phyloP scores from a whole-genome alignment of 2,797 vertebrate species.

The Onychomys torridus region DNA sequence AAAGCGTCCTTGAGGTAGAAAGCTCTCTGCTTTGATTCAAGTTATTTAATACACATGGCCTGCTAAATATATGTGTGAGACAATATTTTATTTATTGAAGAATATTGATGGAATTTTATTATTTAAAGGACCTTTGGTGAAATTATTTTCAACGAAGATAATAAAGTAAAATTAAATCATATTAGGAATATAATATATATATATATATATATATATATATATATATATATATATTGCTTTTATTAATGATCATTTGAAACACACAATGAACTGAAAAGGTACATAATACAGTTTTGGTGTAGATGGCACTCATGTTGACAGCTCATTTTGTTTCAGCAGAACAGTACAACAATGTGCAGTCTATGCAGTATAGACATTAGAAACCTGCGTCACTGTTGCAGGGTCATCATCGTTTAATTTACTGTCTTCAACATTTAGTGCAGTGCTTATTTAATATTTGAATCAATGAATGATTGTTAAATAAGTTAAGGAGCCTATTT shows the following conservation, averaged over 20 bases:
- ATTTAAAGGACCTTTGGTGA: background rate
- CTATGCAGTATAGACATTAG: background rate
- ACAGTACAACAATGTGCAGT: background rate
- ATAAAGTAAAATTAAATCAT: background rate
- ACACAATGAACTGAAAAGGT: background rate
- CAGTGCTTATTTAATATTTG: background rate
- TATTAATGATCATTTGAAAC: background rate
- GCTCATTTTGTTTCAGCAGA: background rate
- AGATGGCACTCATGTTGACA: background rate
- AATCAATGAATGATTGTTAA: background rate
- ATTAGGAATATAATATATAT: background rate
- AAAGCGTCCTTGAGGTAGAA: slow-evolving; percentile 58
- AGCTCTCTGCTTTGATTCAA: background rate
- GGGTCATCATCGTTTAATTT: background rate
- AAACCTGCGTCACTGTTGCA: background rate
- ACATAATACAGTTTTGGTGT: background rate
- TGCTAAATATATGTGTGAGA: background rate
- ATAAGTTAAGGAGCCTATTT: background rate
- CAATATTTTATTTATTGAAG: background rate
- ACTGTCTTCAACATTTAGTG: background rate
- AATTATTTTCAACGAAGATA: background rate
- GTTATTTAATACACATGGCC: background rate
- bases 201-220: no score
- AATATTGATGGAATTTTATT: background rate
- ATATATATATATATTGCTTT: background rate